A percentile compares a stretch with the other conserved stretches of the same genome.
These are phyloP conservation scores for Vireo altiloquus DNA, from an alignment of 2,113 vertebrate genomes.

Conservation along the genomic window DNA sequence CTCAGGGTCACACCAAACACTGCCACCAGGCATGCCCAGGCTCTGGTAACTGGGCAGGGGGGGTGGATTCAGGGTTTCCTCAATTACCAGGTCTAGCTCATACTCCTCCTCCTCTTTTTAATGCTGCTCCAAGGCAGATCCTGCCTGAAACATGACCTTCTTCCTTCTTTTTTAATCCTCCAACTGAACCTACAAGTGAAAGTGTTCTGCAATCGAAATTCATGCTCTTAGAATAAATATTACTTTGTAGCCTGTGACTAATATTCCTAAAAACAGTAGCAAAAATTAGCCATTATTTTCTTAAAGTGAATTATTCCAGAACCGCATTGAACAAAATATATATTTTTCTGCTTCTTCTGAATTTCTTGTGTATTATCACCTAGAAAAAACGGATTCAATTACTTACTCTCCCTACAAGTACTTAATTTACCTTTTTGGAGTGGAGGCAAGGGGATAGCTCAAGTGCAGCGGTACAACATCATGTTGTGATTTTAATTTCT, in stretches of 20 bases:
- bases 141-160: not conserved
- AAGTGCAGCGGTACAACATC: not conserved
- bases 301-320: slow-evolving; percentile 39
- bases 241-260: not conserved
- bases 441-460: not conserved
- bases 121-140: not conserved
- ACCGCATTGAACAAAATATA: not conserved
- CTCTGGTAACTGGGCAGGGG: not conserved
- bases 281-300: slow-evolving; percentile 27
- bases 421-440: not conserved
- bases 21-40: not conserved
- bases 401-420: not conserved
- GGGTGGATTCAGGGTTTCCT: not conserved
- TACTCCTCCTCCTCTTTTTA: not conserved
- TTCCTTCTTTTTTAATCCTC: not conserved
- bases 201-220: not conserved
- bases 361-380: slow-evolving; percentile 17
- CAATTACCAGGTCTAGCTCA: not conserved
- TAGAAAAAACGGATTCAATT: not conserved
- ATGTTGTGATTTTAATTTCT: not conserved
- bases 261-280: slow-evolving; percentile 3
- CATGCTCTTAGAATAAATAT: not conserved
- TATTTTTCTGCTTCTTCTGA: not conserved
- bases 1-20: not conserved
- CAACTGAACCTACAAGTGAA: not conserved